phyloP scores from a whole-genome alignment of 2,113 vertebrate species.

The Illadopsis cleaveri region DNA sequence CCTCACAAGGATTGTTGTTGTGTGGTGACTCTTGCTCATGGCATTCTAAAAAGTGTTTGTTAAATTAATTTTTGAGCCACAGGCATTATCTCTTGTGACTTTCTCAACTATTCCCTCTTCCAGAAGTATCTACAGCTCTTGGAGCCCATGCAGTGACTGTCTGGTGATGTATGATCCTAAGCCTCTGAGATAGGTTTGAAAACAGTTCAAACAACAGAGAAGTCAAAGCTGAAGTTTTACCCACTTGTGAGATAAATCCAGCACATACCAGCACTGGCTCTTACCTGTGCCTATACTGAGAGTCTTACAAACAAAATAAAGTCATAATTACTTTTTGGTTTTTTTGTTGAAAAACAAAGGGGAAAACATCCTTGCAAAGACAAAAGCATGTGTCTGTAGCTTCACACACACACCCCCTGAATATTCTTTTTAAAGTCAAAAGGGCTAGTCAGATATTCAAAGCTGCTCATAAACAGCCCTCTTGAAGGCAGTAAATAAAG shows the following conservation, averaged over 20 bases:
- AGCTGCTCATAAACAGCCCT: background rate
- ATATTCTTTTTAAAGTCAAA: conserved; percentile 37
- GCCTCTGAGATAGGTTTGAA: background rate
- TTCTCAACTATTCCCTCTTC: background rate
- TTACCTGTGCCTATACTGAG: background rate
- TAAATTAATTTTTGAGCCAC: background rate
- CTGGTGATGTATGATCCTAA: background rate
- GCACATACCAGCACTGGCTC: background rate
- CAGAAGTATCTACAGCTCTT: background rate
- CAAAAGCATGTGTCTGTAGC: background rate
- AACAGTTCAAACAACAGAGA: background rate
- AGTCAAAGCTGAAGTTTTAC: background rate
- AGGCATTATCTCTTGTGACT: background rate
- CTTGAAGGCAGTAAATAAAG: background rate
- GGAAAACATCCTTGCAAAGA: background rate
- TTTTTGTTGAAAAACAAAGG: background rate
- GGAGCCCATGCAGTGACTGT: background rate
- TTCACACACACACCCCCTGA: background rate
- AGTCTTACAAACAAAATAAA: background rate
- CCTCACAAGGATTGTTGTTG: background rate
- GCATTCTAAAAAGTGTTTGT: accelerated
- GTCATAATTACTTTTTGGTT: background rate
- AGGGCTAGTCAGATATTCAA: background rate
- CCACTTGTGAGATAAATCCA: background rate
- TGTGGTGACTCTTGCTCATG: background rate